These are phyloP conservation scores for Dasypogon diadema DNA, from an alignment of 2,888 invertebrate species.

Conservation along the genomic window DNA sequence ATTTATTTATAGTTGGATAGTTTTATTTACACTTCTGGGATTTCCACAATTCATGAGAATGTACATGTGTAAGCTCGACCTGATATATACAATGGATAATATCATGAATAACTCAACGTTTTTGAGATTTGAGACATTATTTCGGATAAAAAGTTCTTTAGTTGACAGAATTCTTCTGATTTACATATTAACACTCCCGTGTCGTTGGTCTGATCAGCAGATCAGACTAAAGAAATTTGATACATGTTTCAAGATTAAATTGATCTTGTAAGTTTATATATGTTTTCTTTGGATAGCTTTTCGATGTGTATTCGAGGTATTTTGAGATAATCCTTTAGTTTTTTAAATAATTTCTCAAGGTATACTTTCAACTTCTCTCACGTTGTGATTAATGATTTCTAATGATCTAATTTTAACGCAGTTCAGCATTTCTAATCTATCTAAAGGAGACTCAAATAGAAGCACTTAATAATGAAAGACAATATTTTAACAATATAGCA, in stretches of 20 bases:
- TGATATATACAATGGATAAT: background rate
- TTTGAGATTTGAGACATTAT: conserved; percentile 18
- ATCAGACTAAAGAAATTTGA: conserved; percentile 3
- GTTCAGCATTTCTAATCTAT: no score
- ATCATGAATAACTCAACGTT: conserved; percentile 37
- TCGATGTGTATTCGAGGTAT: no score
- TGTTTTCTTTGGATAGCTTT: no score
- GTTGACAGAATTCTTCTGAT: conserved; percentile 17
- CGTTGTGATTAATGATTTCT: no score
- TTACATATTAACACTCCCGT: conserved; percentile 28
- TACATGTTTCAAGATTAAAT: conserved; percentile 30
- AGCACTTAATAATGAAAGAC: no score
- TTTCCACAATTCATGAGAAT: conserved; percentile 10
- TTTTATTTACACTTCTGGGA: conserved; percentile 35
- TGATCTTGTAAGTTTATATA: background rate
- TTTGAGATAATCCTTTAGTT: no score
- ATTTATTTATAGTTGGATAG: conserved; percentile 32
- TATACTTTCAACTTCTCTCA: no score
- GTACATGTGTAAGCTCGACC: conserved; percentile 1
- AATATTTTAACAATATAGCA: no score
- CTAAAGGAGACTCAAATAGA: no score
- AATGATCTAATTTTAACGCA: no score
- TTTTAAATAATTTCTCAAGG: no score
- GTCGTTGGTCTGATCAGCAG: background rate
- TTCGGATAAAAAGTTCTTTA: conserved; percentile 7